A percentile compares a stretch with the other conserved stretches of the same genome.
Evolutionary conservation across 2,797 vertebrate genomes (phyloP).

Genomic region (Tarsius wallacei): DNA sequence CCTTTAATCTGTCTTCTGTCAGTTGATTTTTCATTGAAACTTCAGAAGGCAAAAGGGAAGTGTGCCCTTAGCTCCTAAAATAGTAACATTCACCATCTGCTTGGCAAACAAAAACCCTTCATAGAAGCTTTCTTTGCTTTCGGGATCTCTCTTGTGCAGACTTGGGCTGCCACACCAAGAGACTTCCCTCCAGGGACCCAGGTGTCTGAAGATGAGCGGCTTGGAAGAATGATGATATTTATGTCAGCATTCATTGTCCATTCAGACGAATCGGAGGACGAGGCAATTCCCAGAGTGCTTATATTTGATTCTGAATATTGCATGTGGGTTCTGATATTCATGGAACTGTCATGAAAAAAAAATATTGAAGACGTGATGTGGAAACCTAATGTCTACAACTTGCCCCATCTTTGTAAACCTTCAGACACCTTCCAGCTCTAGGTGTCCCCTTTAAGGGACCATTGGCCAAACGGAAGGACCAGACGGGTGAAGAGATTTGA

Average conservation of each 20-base stretch:
- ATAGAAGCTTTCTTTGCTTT: neutral
- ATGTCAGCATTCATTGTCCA: neutral
- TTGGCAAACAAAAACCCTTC: neutral
- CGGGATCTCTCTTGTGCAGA: neutral
- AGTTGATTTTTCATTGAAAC: neutral
- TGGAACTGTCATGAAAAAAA: neutral
- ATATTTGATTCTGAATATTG: neutral
- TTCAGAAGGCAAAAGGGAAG: neutral
- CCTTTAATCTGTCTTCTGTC: neutral
- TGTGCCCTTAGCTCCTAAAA: neutral
- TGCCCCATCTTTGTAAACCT: neutral
- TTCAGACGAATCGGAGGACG: neutral
- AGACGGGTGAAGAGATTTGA: neutral
- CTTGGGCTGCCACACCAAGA: neutral
- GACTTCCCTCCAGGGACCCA: neutral
- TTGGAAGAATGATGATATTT: neutral
- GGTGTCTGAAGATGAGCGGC: neutral
- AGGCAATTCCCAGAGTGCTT: neutral
- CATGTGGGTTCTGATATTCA: constrained; percentile 1
- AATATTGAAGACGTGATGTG: neutral
- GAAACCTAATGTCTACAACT: neutral
- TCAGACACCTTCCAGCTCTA: neutral
- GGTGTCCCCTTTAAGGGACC: neutral
- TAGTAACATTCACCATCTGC: neutral
- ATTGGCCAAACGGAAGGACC: neutral